These are phyloP conservation scores for Erebia aethiops DNA, from an alignment of 2,888 invertebrate genomes.

Conservation along the genomic window DNA sequence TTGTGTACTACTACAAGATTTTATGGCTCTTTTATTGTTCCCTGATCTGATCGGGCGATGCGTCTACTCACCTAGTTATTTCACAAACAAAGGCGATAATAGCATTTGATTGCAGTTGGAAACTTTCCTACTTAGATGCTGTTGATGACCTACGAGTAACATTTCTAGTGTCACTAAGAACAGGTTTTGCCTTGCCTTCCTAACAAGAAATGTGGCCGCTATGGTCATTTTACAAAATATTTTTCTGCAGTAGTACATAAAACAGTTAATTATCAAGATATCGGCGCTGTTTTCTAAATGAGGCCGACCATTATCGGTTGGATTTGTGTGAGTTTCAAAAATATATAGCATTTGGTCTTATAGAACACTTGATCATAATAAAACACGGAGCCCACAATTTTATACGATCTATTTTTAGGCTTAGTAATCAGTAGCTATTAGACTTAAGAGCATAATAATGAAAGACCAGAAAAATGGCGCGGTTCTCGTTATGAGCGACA, in stretches of 20 bases:
- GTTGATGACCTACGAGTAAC: not conserved
- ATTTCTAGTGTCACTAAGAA: not conserved
- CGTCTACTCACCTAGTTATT: conserved; percentile 60
- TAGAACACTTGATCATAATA: no score
- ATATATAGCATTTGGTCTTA: no score
- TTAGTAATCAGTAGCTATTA: conserved; percentile 66
- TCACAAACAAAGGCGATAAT: conserved; percentile 62
- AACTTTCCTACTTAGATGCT: conserved; percentile 41
- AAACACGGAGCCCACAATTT: not conserved
- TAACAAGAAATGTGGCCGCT: no score
- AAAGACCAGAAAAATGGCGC: conserved; percentile 77
- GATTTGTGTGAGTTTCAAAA: no score
- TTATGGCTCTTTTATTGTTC: conserved; percentile 75
- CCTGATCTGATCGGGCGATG: conserved; percentile 63
- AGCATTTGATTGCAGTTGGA: conserved; percentile 52
- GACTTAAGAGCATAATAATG: conserved; percentile 78
- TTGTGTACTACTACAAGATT: conserved; percentile 68
- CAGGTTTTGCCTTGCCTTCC: no score
- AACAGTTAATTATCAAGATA: no score
- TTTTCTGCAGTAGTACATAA: no score
- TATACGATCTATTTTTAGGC: conserved; percentile 56
- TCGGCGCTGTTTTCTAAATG: no score
- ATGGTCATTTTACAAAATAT: no score
- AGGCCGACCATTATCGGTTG: no score
- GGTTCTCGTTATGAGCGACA: conserved; percentile 77